Conservation (phyloP, 2,888 invertebrate species). For the Dynastes grantii region DNA sequence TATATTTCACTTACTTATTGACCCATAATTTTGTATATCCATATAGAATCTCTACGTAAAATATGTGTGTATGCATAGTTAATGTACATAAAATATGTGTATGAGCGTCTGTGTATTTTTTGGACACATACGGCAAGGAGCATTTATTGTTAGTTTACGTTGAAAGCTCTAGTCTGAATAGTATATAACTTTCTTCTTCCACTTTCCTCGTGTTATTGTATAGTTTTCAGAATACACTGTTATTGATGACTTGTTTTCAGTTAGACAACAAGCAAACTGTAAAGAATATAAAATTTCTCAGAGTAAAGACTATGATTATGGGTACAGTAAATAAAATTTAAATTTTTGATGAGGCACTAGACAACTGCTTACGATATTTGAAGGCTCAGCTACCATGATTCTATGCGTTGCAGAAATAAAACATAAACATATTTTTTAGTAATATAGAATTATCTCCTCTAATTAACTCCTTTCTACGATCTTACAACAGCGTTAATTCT, state of each 20-base stretch:
- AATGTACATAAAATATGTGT: not conserved
- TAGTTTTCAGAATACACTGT: not conserved
- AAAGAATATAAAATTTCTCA: too few relatives aligned
- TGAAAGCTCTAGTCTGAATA: slow-evolving; percentile 2
- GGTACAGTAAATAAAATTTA: too few relatives aligned
- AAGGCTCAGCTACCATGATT: too few relatives aligned
- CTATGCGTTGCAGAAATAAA: too few relatives aligned
- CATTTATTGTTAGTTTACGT: not conserved
- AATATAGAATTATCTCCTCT: too few relatives aligned
- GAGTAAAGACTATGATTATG: too few relatives aligned
- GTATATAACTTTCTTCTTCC: slow-evolving; percentile 12
- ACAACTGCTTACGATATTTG: too few relatives aligned
- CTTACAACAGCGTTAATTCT: too few relatives aligned
- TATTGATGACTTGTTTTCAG: not conserved
- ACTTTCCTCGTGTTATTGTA: not conserved
- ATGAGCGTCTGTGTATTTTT: not conserved
- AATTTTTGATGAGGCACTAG: too few relatives aligned
- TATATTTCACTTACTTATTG: not conserved
- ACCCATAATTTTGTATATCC: not conserved
- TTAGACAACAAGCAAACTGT: too few relatives aligned
- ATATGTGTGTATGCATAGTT: not conserved
- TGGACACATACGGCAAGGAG: not conserved
- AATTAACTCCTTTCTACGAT: too few relatives aligned
- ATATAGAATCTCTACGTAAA: not conserved
- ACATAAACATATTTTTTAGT: too few relatives aligned